These are phyloP conservation scores for Cryptocheilus praepositus DNA, from an alignment of 2,888 invertebrate genomes.

Conservation along the genomic window DNA sequence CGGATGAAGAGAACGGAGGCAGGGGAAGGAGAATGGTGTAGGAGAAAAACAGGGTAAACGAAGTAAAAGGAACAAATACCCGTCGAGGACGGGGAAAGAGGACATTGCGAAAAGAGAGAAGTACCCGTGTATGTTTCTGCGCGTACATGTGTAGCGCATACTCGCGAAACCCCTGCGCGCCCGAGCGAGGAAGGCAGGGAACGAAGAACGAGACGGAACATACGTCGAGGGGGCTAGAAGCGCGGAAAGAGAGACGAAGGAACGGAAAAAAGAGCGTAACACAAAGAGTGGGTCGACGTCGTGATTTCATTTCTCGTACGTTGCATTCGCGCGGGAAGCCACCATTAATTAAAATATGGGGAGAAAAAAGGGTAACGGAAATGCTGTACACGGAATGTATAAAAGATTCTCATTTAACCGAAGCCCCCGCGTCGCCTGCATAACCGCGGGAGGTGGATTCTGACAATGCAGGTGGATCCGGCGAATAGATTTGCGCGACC, in stretches of 20 bases:
- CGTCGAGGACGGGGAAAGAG: too few species aligned
- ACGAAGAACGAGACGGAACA: too few species aligned
- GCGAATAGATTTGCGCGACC: conserved; percentile 56
- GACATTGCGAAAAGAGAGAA: background rate
- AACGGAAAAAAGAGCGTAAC: background rate
- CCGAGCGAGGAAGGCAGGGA: background rate
- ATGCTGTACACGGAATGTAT: conserved; percentile 61
- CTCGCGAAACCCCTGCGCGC: background rate
- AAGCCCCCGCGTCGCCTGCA: conserved; percentile 38
- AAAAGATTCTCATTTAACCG: conserved; percentile 66
- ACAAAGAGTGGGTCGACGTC: conserved; percentile 33
- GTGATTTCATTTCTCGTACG: conserved; percentile 56
- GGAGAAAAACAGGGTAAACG: background rate
- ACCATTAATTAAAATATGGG: conserved; percentile 65
- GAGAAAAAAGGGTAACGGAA: conserved; percentile 54
- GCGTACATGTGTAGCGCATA: background rate
- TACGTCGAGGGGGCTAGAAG: too few species aligned
- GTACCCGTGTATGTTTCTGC: too few species aligned
- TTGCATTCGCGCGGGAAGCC: conserved; percentile 50
- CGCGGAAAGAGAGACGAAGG: background rate
- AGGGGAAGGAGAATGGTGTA: background rate
- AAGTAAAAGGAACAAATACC: too few species aligned
- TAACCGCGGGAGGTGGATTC: conserved; percentile 52
- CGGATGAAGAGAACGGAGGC: background rate
- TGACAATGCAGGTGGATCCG: conserved; percentile 56